These are phyloP conservation scores for Platypus cylindrus DNA, from an alignment of 2,888 invertebrate genomes.

Conservation along the genomic window DNA sequence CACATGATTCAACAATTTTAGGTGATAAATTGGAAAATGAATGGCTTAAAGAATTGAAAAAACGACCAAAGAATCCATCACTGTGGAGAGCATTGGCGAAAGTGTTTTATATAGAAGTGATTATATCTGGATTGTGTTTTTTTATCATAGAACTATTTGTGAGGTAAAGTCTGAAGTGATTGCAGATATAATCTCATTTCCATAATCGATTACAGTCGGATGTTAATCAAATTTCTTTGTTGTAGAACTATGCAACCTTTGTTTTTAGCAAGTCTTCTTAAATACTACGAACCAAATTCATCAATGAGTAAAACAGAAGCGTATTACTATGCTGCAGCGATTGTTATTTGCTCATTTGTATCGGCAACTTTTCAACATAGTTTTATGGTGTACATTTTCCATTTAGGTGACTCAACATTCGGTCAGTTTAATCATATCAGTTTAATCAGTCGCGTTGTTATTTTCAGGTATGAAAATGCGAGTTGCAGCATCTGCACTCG, in stretches of 20 bases:
- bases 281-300: slow-evolving; percentile 43
- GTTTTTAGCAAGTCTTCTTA: slow-evolving; percentile 36
- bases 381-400: slow-evolving; percentile 72
- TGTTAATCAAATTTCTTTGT: slow-evolving; percentile 4
- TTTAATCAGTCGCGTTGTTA: no score
- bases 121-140: slow-evolving; percentile 13
- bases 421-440: slow-evolving; percentile 47
- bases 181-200: background rate
- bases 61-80: slow-evolving; percentile 19
- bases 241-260: slow-evolving; percentile 21
- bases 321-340: slow-evolving; percentile 60
- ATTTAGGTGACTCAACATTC: slow-evolving; percentile 49
- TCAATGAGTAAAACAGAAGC: slow-evolving; percentile 41
- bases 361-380: slow-evolving; percentile 51
- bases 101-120: slow-evolving; percentile 18
- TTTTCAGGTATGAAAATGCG: slow-evolving; percentile 54
- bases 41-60: slow-evolving; percentile 23
- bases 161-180: slow-evolving; percentile 16
- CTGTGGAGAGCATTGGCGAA: slow-evolving; percentile 22
- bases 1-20: slow-evolving; percentile 30
- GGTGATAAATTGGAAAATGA: slow-evolving; percentile 26
- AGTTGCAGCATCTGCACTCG: slow-evolving; percentile 64
- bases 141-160: slow-evolving; percentile 17
- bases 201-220: background rate
- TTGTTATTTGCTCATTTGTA: slow-evolving; percentile 35